These are phyloP conservation scores for Phortica magna DNA, from an alignment of 2,888 invertebrate species.

Conservation along the genomic window DNA sequence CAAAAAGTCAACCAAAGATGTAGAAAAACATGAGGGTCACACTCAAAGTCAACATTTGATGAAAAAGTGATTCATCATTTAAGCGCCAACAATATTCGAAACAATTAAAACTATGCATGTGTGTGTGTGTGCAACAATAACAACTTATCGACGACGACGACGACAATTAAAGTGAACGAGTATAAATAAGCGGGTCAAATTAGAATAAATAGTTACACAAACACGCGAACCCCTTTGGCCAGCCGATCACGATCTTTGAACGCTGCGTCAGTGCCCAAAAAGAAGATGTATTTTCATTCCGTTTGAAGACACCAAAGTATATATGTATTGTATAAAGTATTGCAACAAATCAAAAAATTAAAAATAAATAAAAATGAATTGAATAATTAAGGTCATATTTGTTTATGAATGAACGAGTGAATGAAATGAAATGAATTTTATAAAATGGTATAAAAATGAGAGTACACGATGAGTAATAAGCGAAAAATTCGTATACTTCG, in stretches of 20 bases:
- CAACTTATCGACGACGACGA: conserved; percentile 13
- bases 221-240: conserved; percentile 68
- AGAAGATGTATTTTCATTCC: conserved; percentile 29
- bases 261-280: neutral
- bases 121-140: conserved; percentile 43
- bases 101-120: conserved; percentile 57
- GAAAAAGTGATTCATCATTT: conserved; percentile 76
- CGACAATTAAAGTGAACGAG: conserved; percentile 47
- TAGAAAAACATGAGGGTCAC: conserved; percentile 69
- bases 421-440: conserved; percentile 9
- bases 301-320: conserved; percentile 26
- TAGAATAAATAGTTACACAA: conserved; percentile 74
- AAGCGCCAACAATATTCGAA: conserved; percentile 61
- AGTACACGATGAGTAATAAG: conserved; percentile 36
- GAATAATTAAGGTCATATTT: conserved; percentile 76
- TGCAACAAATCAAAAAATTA: conserved; percentile 75
- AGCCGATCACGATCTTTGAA: conserved; percentile 44
- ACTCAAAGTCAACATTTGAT: conserved; percentile 70
- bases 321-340: too few species aligned
- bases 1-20: conserved; percentile 52
- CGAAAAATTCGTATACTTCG: neutral
- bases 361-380: conserved; percentile 76
- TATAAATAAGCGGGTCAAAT: conserved; percentile 76
- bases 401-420: conserved; percentile 49
- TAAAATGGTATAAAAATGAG: conserved; percentile 4